Evolutionary conservation across 2,113 vertebrate species (phyloP), one percentile per base, ranked within the genome.

Genomic region (Sterna hirundo): DNA sequence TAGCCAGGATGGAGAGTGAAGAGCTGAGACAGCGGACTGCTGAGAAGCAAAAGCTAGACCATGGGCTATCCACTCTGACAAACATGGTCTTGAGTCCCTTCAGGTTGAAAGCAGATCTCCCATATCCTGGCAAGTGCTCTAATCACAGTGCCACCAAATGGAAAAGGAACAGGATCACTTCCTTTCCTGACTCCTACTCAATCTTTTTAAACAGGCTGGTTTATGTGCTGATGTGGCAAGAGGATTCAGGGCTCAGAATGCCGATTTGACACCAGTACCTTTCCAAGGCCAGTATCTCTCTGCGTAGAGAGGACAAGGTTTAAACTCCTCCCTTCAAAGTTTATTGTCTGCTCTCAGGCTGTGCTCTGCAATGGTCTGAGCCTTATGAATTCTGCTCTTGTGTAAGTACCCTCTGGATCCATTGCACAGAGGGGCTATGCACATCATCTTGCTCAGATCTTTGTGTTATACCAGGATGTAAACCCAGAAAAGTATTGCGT

Each of bases 401-500:
- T 38, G 34, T 12, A 21, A 69, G 22, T 19, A 40, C 49, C 14
- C 22, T 47, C 49, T 61, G 76, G 47, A 74, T 72, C 42, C 18
- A 2, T 25, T 22, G 70, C 13, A 6, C 9, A 13, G 58, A 27
- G 74, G 51, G 44, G 21, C 47, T 68, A 4, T 1, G 0, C 19
- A 6, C 1, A 0, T 46, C 54, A 7, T 12, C 54, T 30, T 21
- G 46, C 46, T 34, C 36, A 47, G 55, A 29, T 13, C n/a, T 44
- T 38, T 29, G 34, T 86, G 58, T 57, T 72, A 7, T 15, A 58
- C 13, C 61, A 5, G 2, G 1, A 2, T 27, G 26, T 16, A 36
- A 47, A 19, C n/a, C 15, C 26, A 3, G 10, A 2, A 9, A n/a
- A 38, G 29, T 27, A 8, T 15, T 15, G 2, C 36, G 15, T 22